phyloP scores from a whole-genome alignment of 2,888 invertebrate species.

The Acanthacorydalis orientalis region DNA sequence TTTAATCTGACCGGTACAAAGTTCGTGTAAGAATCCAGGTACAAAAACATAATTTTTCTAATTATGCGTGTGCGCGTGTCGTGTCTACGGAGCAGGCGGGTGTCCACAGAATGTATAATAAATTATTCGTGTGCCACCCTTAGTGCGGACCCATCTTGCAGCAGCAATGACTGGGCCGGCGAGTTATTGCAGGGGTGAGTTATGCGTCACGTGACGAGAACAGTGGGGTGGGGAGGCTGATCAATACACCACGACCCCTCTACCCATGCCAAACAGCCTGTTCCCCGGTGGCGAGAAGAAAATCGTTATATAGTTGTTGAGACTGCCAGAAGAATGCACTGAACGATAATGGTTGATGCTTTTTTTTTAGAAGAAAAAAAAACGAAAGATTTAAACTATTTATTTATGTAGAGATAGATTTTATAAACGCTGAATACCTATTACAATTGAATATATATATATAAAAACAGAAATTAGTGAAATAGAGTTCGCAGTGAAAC shows the following conservation, averaged over 20 bases:
- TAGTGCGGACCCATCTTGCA: not conserved
- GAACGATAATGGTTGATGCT: no score
- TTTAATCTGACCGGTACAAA: no score
- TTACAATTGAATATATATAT: no score
- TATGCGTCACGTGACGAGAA: constrained; percentile 27
- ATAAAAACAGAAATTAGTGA: no score
- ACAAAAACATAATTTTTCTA: not conserved
- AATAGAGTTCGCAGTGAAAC: no score
- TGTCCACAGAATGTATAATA: not conserved
- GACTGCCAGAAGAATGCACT: no score
- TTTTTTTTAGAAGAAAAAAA: no score
- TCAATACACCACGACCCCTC: constrained; percentile 36
- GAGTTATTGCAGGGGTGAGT: constrained; percentile 20
- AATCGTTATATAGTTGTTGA: no score
- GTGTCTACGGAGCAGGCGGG: not conserved
- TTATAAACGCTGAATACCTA: no score
- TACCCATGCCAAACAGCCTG: constrained; percentile 10
- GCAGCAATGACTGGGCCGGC: not conserved
- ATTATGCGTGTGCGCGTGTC: not conserved
- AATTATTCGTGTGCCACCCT: not conserved
- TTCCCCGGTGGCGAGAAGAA: no score
- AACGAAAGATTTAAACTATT: no score
- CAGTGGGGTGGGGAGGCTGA: constrained; percentile 25
- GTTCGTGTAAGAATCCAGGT: not conserved
- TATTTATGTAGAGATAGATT: no score